These are phyloP conservation scores for Nothobranchius kuhntae DNA, from an alignment of 2,113 vertebrate genomes.

Conservation along the genomic window DNA sequence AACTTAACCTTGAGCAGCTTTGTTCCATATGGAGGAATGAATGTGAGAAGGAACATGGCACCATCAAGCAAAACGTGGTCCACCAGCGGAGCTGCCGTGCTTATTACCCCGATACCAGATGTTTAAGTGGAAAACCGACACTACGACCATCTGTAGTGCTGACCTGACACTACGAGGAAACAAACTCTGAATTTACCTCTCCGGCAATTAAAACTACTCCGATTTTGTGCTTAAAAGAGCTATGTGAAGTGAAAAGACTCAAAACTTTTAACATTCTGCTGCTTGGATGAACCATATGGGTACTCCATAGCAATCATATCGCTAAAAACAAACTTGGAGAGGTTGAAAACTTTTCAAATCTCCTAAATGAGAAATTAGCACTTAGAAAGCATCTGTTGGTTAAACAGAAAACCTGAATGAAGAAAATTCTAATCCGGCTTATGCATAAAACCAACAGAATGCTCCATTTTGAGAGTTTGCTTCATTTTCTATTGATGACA, in stretches of 20 bases:
- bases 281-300: conserved; percentile 48
- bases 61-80: conserved; percentile 46
- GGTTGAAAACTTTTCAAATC: conserved; percentile 47
- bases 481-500: conserved; percentile 56
- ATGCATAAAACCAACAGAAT: conserved; percentile 55
- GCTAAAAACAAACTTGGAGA: conserved; percentile 37
- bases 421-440: conserved; percentile 43
- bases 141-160: conserved; percentile 52
- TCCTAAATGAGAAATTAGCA: conserved; percentile 39
- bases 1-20: conserved; percentile 29
- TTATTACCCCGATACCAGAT: conserved; percentile 49
- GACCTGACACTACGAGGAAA: conserved; percentile 27
- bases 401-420: conserved; percentile 38
- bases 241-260: conserved; percentile 23
- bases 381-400: conserved; percentile 35
- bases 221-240: conserved; percentile 45
- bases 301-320: conserved; percentile 50
- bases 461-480: conserved; percentile 44
- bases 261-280: conserved; percentile 47
- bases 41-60: conserved; percentile 16
- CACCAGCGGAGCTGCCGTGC: conserved; percentile 11
- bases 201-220: conserved; percentile 57
- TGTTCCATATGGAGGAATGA: conserved; percentile 43
- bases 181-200: conserved; percentile 43
- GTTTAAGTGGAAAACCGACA: conserved; percentile 40